Conservation (phyloP, 2,888 invertebrate species). For the Xanthorhoe spadicearia region DNA sequence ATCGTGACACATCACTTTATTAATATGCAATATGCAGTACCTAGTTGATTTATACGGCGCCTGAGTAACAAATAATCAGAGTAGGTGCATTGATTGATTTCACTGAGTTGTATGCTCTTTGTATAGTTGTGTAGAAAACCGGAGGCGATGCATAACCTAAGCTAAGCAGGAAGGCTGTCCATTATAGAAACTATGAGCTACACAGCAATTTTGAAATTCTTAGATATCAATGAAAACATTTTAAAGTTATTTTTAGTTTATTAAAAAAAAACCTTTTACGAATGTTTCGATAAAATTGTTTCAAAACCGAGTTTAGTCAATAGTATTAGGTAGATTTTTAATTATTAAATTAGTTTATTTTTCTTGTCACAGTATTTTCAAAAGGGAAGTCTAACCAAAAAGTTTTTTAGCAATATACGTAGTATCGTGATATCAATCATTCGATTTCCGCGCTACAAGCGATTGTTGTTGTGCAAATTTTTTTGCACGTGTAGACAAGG, state of each 20-base stretch:
- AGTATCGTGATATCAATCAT: constrained; percentile 38
- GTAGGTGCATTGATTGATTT: constrained; percentile 28
- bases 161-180: neutral
- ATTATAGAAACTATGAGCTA: neutral
- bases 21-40: constrained; percentile 7
- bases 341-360: neutral
- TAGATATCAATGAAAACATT: too few species aligned
- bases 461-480: constrained; percentile 35
- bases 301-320: too few species aligned
- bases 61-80: constrained; percentile 7
- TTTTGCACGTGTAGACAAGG: constrained; percentile 34
- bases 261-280: too few species aligned
- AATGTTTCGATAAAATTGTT: too few species aligned
- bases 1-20: constrained; percentile 24
- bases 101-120: neutral
- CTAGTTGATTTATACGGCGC: constrained; percentile 32
- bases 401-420: constrained; percentile 14
- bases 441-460: constrained; percentile 37
- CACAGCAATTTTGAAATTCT: too few species aligned
- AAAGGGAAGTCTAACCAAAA: constrained; percentile 24
- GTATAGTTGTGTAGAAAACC: neutral
- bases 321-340: neutral
- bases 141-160: neutral
- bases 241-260: neutral
- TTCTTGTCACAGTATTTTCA: constrained; percentile 18